Evolutionary conservation across 2,888 invertebrate species (phyloP).

Genomic region (Cecidostiba fungosa): DNA sequence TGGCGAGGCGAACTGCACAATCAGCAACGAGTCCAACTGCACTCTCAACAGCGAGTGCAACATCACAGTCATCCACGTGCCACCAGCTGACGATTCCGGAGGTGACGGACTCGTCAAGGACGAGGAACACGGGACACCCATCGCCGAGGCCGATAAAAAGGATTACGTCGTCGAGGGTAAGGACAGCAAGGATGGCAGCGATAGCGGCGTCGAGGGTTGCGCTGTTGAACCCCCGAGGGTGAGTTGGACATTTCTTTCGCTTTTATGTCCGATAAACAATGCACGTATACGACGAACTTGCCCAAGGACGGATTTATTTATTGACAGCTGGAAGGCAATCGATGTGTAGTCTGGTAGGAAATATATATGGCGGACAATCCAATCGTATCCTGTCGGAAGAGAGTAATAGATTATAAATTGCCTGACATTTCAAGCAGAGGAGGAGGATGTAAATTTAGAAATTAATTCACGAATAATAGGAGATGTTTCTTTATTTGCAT

Average conservation of each 20-base stretch:
- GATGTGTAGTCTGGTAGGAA: too few relatives aligned
- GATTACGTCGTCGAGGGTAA: slow-evolving; percentile 72
- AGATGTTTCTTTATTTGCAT: too few relatives aligned
- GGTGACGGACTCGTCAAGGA: slow-evolving; percentile 35
- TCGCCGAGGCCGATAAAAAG: slow-evolving; percentile 64
- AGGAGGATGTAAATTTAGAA: too few relatives aligned
- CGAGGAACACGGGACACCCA: slow-evolving; percentile 58
- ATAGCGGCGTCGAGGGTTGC: slow-evolving; percentile 89
- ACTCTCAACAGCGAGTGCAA: slow-evolving; percentile 76
- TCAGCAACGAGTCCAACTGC: slow-evolving; percentile 66
- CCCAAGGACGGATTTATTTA: not conserved
- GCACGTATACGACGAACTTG: not conserved
- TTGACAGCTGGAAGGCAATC: not conserved
- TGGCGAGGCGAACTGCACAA: slow-evolving; percentile 40
- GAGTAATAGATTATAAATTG: too few relatives aligned
- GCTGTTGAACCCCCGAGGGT: slow-evolving; percentile 81
- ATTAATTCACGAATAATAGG: too few relatives aligned
- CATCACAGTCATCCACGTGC: slow-evolving; percentile 76
- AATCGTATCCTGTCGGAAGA: too few relatives aligned
- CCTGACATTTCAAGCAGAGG: too few relatives aligned
- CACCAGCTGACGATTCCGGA: slow-evolving; percentile 34
- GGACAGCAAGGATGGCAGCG: slow-evolving; percentile 85
- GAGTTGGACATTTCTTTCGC: slow-evolving; percentile 33
- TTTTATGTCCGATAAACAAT: not conserved
- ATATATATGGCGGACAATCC: too few relatives aligned